Evolutionary conservation across 2,797 vertebrate species (phyloP).

Genomic region (Bradypodion pumilum): DNA sequence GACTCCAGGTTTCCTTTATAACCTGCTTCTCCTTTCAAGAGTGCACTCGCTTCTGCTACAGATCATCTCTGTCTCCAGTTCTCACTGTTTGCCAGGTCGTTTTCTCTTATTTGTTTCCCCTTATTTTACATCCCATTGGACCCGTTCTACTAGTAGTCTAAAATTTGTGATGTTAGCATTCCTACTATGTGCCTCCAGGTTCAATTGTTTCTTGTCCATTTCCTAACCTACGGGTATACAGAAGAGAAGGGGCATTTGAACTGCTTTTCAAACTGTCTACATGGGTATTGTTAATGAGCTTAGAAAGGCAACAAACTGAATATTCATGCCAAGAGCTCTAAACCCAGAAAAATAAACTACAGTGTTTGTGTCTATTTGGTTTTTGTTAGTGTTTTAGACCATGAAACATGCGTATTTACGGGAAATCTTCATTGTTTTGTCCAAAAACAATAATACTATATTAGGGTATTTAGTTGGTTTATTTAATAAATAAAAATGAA

Average conservation of each 20-base stretch:
- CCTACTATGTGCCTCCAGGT: background rate
- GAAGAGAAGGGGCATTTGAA: conserved; percentile 25
- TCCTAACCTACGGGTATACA: conserved; percentile 12
- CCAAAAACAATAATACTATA: background rate
- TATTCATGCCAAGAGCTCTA: background rate
- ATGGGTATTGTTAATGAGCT: conserved; percentile 29
- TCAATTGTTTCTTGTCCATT: conserved; percentile 16
- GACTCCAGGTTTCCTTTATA: conserved; percentile 6
- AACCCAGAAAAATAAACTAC: background rate
- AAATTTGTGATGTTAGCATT: background rate
- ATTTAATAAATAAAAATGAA: conserved; percentile 10
- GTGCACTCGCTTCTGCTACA: background rate
- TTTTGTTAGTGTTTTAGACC: background rate
- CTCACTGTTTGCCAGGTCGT: background rate
- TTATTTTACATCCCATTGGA: conserved; percentile 13
- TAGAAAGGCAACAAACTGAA: background rate
- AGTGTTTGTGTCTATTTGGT: background rate
- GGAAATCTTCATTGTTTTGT: conserved; percentile 12
- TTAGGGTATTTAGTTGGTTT: background rate
- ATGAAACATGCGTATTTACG: background rate
- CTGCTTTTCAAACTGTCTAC: conserved; percentile 17
- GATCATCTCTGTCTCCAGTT: background rate
- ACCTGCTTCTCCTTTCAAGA: conserved; percentile 42
- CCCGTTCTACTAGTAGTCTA: conserved; percentile 2
- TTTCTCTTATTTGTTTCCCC: background rate